A percentile compares a stretch with the other conserved stretches of the same genome.
These are phyloP conservation scores for Drosophila kurseongensis DNA, from an alignment of 1,140 invertebrate species.

Conservation along the genomic window DNA sequence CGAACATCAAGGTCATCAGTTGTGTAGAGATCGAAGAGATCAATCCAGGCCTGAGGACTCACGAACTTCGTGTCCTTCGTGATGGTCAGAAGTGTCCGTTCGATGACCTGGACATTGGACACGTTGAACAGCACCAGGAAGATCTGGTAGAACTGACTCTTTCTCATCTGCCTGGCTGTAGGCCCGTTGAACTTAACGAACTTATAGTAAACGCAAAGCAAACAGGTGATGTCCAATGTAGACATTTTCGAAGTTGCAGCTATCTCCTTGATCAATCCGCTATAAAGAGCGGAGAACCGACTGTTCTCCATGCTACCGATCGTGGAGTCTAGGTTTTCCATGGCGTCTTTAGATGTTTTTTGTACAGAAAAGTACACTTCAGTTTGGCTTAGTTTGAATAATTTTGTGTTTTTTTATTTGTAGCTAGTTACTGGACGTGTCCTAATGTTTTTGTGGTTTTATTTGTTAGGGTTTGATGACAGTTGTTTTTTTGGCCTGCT, in stretches of 20 bases:
- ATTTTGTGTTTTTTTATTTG: not conserved
- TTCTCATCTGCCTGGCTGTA: conserved; percentile 30
- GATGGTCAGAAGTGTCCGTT: conserved; percentile 36
- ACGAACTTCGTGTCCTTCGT: conserved; percentile 32
- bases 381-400: not conserved
- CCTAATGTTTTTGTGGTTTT: not conserved
- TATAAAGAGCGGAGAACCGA: conserved; percentile 31
- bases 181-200: conserved; percentile 46
- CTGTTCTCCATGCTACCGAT: conserved; percentile 45
- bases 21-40: conserved; percentile 35
- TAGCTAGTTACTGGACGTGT: not conserved
- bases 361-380: not conserved
- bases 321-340: conserved; percentile 48
- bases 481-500: not conserved
- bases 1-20: conserved; percentile 29
- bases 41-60: conserved; percentile 31
- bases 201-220: conserved; percentile 53
- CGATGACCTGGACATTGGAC: conserved; percentile 30
- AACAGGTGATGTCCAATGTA: conserved; percentile 29
- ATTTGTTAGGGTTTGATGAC: not conserved
- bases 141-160: conserved; percentile 38
- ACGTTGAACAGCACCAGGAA: conserved; percentile 47
- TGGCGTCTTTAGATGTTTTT: not conserved
- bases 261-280: conserved; percentile 34
- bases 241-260: conserved; percentile 18